Evolutionary conservation across 2,113 vertebrate species (phyloP).

Genomic region (Isurus oxyrinchus): DNA sequence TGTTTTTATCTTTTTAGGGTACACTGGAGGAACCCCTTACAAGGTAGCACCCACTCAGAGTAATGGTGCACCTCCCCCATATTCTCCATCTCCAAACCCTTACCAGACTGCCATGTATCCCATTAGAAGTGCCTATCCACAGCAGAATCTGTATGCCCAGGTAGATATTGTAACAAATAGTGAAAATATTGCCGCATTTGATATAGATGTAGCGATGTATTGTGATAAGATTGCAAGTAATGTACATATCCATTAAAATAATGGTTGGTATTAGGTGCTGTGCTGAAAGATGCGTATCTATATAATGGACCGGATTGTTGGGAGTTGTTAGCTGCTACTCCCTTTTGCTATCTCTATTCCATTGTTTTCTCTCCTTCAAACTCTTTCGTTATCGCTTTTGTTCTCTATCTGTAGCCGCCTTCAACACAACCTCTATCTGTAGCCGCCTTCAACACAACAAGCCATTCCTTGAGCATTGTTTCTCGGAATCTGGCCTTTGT

Average conservation of each 20-base stretch:
- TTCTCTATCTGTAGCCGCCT: not conserved
- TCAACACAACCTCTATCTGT: not conserved
- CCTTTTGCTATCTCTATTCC: not conserved
- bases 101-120: constrained; percentile 98
- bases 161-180: constrained; percentile 52
- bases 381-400: not conserved
- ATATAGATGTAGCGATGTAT: not conserved
- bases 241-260: not conserved
- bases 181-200: not conserved
- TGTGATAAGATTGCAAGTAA: not conserved
- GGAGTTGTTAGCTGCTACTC: not conserved
- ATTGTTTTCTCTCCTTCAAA: not conserved
- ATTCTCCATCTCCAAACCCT: constrained; percentile 87
- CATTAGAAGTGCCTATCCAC: constrained; percentile 98
- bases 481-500: not conserved
- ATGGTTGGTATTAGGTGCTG: not conserved
- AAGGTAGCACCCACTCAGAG: constrained; percentile 95
- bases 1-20: constrained; percentile 62
- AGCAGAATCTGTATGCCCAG: constrained; percentile 96
- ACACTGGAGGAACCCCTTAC: constrained; percentile 91
- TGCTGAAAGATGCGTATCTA: not conserved
- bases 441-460: not conserved
- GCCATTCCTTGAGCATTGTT: not conserved
- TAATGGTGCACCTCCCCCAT: constrained; percentile 89
- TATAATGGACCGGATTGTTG: not conserved